phyloP scores from a whole-genome alignment of 2,113 vertebrate genomes.

The Phainopepla nitens region DNA sequence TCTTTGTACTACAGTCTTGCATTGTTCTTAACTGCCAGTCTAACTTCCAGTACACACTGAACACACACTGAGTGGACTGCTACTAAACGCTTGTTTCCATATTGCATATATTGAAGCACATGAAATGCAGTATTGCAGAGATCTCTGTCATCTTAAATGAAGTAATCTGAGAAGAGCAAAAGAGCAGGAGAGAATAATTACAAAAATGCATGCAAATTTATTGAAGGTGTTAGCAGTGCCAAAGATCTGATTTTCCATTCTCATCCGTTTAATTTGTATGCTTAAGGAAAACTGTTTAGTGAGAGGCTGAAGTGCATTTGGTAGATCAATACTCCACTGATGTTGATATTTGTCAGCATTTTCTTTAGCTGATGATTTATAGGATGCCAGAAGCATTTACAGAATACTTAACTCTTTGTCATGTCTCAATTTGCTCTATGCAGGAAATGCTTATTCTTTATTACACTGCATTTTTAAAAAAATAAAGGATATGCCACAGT shows the following conservation, averaged over 20 bases:
- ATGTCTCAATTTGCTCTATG: slow-evolving; percentile 38
- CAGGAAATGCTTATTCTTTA: slow-evolving; percentile 32
- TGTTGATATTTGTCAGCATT: slow-evolving; percentile 63
- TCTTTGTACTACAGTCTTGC: not conserved
- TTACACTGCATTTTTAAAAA: not conserved
- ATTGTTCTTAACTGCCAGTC: not conserved
- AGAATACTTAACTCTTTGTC: slow-evolving; percentile 59
- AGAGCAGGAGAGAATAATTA: not conserved
- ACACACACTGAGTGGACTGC: not conserved
- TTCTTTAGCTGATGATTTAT: slow-evolving; percentile 64
- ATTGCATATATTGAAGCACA: not conserved
- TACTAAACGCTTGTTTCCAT: not conserved
- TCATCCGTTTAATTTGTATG: slow-evolving; percentile 37
- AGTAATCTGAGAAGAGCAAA: not conserved
- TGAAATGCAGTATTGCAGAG: not conserved
- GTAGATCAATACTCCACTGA: slow-evolving; percentile 58
- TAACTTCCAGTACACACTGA: not conserved
- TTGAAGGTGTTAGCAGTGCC: not conserved
- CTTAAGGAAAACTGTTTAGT: slow-evolving; percentile 55
- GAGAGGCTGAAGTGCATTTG: slow-evolving; percentile 30
- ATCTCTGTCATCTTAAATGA: not conserved
- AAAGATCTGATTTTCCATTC: not conserved
- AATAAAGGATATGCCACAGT: not conserved
- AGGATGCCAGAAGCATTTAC: slow-evolving; percentile 42
- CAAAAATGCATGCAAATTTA: not conserved